Percentiles rank a stretch among this genome's conserved stretches.
Evolutionary conservation across 1,140 invertebrate species (phyloP).

Genomic region (Delia radicum): DNA sequence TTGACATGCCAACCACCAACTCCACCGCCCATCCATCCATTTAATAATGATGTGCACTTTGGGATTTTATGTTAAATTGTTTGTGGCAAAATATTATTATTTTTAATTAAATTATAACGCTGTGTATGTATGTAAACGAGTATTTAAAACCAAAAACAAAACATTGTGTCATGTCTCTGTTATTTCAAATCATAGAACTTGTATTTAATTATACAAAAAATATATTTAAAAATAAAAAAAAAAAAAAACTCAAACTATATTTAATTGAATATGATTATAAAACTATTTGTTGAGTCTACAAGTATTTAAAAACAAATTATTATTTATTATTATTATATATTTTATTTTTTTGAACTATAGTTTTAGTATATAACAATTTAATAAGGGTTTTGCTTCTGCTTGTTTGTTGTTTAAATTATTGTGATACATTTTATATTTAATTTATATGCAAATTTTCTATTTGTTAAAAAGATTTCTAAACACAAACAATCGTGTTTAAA

Average conservation of each 20-base stretch:
- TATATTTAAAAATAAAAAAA: background rate
- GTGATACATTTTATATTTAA: background rate
- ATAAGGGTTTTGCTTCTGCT: no score
- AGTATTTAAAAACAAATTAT: background rate
- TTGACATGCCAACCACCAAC: no score
- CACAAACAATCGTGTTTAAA: background rate
- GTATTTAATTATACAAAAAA: background rate
- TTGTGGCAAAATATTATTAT: background rate
- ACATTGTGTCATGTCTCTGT: background rate
- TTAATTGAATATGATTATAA: no score
- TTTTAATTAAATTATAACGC: slow-evolving; percentile 13
- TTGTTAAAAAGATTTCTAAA: background rate
- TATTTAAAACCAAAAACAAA: no score
- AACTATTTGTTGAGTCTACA: no score
- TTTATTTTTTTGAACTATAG: no score
- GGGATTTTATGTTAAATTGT: background rate
- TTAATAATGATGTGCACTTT: no score
- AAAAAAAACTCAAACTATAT: no score
- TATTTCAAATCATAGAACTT: background rate
- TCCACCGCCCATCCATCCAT: no score
- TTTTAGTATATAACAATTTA: no score
- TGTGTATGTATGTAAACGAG: background rate
- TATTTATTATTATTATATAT: background rate
- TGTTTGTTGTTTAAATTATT: background rate
- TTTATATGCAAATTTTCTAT: background rate